Evolutionary conservation across 2,113 vertebrate genomes (phyloP).

Genomic region (Myxocyprinus asiaticus): DNA sequence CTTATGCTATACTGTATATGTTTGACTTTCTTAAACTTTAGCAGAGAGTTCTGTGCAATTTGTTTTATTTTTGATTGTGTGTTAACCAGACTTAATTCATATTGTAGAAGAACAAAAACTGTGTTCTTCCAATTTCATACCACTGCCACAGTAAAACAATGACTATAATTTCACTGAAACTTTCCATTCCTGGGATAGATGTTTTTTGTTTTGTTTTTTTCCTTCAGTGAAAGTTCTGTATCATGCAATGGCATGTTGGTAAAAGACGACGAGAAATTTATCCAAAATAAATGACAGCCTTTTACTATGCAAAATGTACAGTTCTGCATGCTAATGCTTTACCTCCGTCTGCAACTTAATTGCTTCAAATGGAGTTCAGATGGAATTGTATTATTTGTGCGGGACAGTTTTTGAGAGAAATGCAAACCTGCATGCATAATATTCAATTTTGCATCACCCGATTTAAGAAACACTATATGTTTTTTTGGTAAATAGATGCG

Average conservation of each 20-base stretch:
- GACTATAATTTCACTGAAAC: not conserved
- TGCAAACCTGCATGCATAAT: conserved; percentile 78
- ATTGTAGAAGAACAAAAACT: not conserved
- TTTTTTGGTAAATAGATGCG: conserved; percentile 84
- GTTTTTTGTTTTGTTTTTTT: not conserved
- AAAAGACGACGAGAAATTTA: conserved; percentile 62
- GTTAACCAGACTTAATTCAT: not conserved
- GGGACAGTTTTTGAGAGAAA: conserved; percentile 75
- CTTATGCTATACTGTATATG: not conserved
- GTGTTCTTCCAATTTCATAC: not conserved
- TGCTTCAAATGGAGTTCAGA: conserved; percentile 72
- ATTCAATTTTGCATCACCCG: conserved; percentile 76
- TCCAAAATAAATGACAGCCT: conserved; percentile 44
- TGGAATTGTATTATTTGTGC: conserved; percentile 78
- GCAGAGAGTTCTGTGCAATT: not conserved
- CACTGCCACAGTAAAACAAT: not conserved
- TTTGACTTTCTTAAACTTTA: not conserved
- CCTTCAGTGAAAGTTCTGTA: conserved; percentile 66
- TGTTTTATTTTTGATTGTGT: not conserved
- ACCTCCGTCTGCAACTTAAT: conserved; percentile 80
- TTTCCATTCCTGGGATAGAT: conserved; percentile 8
- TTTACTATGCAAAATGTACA: conserved; percentile 90
- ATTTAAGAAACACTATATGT: conserved; percentile 71
- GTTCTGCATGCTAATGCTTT: conserved; percentile 82
- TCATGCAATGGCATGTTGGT: conserved; percentile 82